Conservation (phyloP, 2,113 vertebrate species). For the Apus apus region DNA sequence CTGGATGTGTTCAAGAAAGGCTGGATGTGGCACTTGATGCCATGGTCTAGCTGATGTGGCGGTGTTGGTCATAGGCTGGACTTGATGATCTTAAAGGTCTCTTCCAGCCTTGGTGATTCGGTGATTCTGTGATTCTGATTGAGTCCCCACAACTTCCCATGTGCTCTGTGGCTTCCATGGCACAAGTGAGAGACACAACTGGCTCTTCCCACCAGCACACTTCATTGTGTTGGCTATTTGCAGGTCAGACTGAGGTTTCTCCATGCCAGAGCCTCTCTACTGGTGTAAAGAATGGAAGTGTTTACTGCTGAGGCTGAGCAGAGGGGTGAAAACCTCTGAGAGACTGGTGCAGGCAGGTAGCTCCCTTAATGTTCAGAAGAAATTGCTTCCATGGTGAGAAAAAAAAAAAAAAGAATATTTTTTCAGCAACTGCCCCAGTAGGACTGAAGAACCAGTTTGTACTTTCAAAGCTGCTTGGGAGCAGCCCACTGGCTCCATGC, state of each 20-base stretch:
- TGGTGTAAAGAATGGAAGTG: not conserved
- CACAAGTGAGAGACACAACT: not conserved
- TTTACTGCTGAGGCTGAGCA: not conserved
- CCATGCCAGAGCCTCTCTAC: not conserved
- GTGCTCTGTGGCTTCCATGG: not conserved
- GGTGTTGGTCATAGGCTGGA: too few species aligned
- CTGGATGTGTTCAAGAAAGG: too few species aligned
- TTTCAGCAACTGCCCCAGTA: not conserved
- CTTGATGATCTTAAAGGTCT: too few species aligned
- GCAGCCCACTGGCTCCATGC: not conserved
- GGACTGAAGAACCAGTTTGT: not conserved
- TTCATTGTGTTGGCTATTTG: rapidly evolving
- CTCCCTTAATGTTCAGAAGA: not conserved
- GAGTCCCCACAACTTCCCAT: not conserved
- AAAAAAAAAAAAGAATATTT: not conserved
- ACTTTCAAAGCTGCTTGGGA: not conserved
- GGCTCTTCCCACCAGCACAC: rapidly evolving
- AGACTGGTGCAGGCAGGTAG: not conserved
- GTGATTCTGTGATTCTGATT: too few species aligned
- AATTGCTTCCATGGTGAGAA: not conserved
- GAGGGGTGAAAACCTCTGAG: not conserved
- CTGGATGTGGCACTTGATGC: too few species aligned
- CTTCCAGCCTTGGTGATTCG: too few species aligned
- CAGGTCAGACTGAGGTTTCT: not conserved
- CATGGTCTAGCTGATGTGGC: too few species aligned